Evolutionary conservation across 2,113 vertebrate genomes (phyloP).

Genomic region (Phoxinus phoxinus): DNA sequence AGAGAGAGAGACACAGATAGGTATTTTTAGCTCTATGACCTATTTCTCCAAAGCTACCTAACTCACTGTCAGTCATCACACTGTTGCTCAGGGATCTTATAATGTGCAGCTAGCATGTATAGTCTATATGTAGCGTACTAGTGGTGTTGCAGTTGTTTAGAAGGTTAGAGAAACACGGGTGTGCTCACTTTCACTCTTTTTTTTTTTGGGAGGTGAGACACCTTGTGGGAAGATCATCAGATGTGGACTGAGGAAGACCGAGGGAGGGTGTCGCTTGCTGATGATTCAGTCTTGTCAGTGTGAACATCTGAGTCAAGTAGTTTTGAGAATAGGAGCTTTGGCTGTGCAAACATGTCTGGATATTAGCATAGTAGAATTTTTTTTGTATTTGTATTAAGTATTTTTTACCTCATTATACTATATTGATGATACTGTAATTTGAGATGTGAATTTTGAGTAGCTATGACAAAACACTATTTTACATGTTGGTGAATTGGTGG

Average conservation of each 20-base stretch:
- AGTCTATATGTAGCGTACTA: constrained; percentile 53
- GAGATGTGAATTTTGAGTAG: not conserved
- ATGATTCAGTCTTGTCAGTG: constrained; percentile 29
- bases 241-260: not conserved
- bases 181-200: constrained; percentile 12
- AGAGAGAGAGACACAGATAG: constrained; percentile 69
- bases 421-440: too few relatives aligned
- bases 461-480: not conserved
- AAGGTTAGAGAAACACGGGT: not conserved
- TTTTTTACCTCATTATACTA: too few relatives aligned
- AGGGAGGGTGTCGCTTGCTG: constrained; percentile 10
- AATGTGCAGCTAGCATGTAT: constrained; percentile 61
- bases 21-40: constrained; percentile 85
- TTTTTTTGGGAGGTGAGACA: constrained; percentile 29
- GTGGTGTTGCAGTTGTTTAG: constrained; percentile 52
- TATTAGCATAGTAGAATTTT: not conserved
- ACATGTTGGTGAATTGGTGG: too few relatives aligned
- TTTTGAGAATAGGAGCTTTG: constrained; percentile 3
- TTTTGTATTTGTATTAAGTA: too few relatives aligned
- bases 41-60: constrained; percentile 82
- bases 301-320: constrained; percentile 9
- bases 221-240: constrained; percentile 14
- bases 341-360: not conserved
- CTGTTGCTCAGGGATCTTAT: constrained; percentile 68
- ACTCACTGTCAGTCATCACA: constrained; percentile 77